A percentile compares a stretch with the other conserved stretches of the same genome.
Conservation (phyloP, 2,888 invertebrate genomes). For the Drosophila niveifrons region DNA sequence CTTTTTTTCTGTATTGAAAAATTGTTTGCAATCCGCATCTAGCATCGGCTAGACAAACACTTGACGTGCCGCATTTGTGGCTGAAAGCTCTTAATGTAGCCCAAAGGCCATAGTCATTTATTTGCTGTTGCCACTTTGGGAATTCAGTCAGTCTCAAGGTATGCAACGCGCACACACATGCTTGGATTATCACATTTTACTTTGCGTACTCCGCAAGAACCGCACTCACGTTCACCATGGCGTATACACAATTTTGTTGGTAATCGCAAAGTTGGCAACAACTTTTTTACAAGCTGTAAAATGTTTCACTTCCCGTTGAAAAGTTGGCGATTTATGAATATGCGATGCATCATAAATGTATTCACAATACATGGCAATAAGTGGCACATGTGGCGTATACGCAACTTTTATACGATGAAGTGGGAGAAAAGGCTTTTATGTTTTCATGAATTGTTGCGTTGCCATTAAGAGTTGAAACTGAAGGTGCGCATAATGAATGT, state of each 20-base stretch:
- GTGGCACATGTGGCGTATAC: constrained; percentile 51
- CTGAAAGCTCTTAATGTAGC: constrained; percentile 42
- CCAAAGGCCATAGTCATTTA: constrained; percentile 41
- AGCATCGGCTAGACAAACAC: constrained; percentile 51
- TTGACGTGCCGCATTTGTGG: constrained; percentile 57
- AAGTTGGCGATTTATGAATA: constrained; percentile 48
- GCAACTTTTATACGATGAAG: constrained; percentile 29
- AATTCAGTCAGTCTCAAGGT: constrained; percentile 8
- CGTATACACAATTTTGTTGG: constrained; percentile 25
- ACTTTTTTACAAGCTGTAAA: constrained; percentile 36
- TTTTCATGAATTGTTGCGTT: constrained; percentile 10
- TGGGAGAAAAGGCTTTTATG: constrained; percentile 18
- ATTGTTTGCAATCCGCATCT: constrained; percentile 46
- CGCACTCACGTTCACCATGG: background rate
- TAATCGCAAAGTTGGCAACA: constrained; percentile 31
- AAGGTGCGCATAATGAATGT: constrained; percentile 13
- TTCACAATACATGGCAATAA: constrained; percentile 33
- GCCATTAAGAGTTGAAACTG: constrained; percentile 21
- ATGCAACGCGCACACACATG: constrained; percentile 1
- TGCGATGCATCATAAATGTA: constrained; percentile 14
- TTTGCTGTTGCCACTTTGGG: constrained; percentile 14
- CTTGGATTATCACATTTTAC: constrained; percentile 35
- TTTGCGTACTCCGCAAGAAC: background rate
- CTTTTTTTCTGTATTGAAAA: constrained; percentile 42
- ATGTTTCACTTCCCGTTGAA: constrained; percentile 39